Evolutionary conservation across 2,113 vertebrate species (phyloP).

Genomic region (Phyllopteryx taeniolatus): DNA sequence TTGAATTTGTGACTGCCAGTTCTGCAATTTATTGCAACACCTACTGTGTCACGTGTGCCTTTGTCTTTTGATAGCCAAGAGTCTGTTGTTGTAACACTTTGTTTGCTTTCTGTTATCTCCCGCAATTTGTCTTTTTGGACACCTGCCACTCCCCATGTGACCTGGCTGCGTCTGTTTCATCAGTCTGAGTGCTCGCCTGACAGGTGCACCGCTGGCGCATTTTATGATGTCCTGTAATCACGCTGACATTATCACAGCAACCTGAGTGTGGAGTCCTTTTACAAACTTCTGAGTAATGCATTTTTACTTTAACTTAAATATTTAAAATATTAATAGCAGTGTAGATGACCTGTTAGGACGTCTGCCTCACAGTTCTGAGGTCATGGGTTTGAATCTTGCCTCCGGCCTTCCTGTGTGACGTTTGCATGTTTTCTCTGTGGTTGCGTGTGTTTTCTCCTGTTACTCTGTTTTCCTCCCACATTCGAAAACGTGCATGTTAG

Average conservation of each 20-base stretch:
- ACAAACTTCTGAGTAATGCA: slow-evolving; percentile 22
- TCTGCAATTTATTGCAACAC: neutral
- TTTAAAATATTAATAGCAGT: neutral
- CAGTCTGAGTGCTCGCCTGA: slow-evolving; percentile 37
- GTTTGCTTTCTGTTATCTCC: slow-evolving; percentile 8
- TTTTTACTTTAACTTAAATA: neutral
- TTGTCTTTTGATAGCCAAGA: neutral
- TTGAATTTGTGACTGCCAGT: neutral
- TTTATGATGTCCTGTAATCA: slow-evolving; percentile 37
- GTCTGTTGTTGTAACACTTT: neutral
- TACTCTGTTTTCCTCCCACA: too few relatives aligned
- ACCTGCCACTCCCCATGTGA: slow-evolving; percentile 32
- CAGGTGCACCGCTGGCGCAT: slow-evolving; percentile 28
- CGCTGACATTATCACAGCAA: slow-evolving; percentile 20
- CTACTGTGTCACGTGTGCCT: neutral
- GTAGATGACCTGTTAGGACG: neutral
- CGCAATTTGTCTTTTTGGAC: slow-evolving; percentile 37
- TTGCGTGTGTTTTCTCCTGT: too few relatives aligned
- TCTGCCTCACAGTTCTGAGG: neutral
- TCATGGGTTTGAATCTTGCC: too few relatives aligned
- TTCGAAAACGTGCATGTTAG: too few relatives aligned
- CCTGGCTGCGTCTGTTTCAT: slow-evolving; percentile 27
- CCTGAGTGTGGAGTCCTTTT: slow-evolving; percentile 11
- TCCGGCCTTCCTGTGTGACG: too few relatives aligned
- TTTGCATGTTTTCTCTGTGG: too few relatives aligned